phyloP scores from a whole-genome alignment of 2,113 vertebrate species.

The Rafetus swinhoei region DNA sequence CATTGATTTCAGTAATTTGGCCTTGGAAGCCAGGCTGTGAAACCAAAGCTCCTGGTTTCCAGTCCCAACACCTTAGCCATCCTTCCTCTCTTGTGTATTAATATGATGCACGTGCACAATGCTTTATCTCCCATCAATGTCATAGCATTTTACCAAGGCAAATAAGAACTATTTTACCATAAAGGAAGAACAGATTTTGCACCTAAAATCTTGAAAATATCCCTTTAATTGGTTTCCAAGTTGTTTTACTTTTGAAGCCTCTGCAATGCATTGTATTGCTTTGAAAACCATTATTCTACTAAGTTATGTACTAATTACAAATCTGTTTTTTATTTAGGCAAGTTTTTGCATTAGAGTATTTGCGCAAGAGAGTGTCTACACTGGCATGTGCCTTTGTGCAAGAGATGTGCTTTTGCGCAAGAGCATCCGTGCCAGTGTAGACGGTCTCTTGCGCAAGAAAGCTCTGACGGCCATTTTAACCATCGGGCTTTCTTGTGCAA shows the following conservation, averaged over 20 bases:
- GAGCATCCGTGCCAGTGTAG: too few species aligned
- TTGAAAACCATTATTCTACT: neutral
- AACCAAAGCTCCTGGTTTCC: neutral
- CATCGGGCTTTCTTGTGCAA: too few species aligned
- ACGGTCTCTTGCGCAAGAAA: too few species aligned
- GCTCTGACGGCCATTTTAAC: too few species aligned
- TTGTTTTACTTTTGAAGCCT: neutral
- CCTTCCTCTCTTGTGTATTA: neutral
- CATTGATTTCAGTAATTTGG: neutral
- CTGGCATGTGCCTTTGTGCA: too few species aligned
- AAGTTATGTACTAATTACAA: neutral
- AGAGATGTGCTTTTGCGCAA: too few species aligned
- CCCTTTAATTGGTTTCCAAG: accelerated
- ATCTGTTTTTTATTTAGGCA: neutral
- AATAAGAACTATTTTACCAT: neutral
- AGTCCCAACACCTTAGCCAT: neutral
- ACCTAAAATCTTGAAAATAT: neutral
- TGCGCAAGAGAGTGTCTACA: too few species aligned
- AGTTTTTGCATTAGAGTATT: too few species aligned
- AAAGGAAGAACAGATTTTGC: neutral
- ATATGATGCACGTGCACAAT: neutral
- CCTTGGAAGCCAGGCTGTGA: neutral
- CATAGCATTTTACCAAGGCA: neutral
- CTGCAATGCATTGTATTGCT: accelerated
- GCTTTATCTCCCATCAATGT: neutral